Evolutionary conservation across 2,797 vertebrate genomes (phyloP).

Genomic region (Myiotriccus ornatus): DNA sequence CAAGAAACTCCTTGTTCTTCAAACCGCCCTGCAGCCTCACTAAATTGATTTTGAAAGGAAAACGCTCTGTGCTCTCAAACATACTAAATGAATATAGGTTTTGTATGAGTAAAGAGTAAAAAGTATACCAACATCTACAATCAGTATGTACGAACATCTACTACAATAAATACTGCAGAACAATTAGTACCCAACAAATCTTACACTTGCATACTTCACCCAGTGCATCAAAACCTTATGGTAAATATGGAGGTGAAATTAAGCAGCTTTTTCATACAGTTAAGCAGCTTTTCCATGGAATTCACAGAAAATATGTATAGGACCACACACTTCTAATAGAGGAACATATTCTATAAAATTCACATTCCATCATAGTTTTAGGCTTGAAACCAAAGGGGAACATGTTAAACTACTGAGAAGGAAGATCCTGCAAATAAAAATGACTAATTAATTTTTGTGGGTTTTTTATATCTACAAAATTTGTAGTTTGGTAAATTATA

Average conservation of each 20-base stretch:
- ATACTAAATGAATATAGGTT: not conserved
- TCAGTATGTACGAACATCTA: not conserved
- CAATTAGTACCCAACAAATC: not conserved
- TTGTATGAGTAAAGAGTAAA: not conserved
- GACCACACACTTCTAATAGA: not conserved
- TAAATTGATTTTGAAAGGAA: not conserved
- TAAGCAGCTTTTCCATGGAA: not conserved
- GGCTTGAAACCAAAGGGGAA: not conserved
- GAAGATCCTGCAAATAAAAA: not conserved
- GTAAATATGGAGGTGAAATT: not conserved
- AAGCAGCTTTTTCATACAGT: not conserved
- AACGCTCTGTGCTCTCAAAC: not conserved
- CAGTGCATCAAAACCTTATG: not conserved
- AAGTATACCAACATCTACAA: not conserved
- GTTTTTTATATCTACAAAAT: not conserved
- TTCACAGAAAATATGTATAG: not conserved
- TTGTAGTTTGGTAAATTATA: not conserved
- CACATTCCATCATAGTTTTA: not conserved
- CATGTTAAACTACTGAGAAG: not conserved
- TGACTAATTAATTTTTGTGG: fast-evolving
- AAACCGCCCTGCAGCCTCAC: not conserved
- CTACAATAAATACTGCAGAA: not conserved
- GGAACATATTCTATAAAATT: not conserved
- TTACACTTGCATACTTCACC: not conserved
- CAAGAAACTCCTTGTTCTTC: not conserved